phyloP scores from a whole-genome alignment of 1,140 invertebrate genomes.

The Amphibalanus amphitrite region DNA sequence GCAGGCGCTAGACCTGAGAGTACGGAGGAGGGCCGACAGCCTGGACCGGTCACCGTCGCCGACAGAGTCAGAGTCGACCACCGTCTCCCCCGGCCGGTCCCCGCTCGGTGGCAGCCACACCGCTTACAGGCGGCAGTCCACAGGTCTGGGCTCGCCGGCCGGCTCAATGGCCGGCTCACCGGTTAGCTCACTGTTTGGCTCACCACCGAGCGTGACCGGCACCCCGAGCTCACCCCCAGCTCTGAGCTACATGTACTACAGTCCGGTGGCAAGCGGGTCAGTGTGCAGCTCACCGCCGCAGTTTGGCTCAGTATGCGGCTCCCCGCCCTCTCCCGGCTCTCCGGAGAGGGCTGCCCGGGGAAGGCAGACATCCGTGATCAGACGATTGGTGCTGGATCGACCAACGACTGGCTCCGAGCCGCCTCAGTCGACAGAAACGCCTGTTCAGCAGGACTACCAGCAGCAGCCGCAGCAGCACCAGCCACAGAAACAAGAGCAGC shows the following conservation, averaged over 20 bases:
- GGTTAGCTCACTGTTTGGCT: neutral
- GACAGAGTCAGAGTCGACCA: neutral
- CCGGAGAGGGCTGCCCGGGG: neutral
- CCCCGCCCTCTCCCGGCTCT: neutral
- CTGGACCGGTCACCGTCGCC: neutral
- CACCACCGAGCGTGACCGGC: too few species aligned
- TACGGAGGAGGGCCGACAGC: neutral
- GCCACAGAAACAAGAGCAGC: too few species aligned
- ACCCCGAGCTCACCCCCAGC: neutral
- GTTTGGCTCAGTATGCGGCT: neutral
- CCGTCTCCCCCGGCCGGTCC: neutral
- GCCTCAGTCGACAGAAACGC: too few species aligned
- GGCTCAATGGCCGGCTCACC: neutral
- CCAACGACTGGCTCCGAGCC: too few species aligned
- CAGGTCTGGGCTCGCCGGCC: neutral
- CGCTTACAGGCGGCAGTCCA: neutral
- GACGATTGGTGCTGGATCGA: neutral
- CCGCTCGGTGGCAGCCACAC: neutral
- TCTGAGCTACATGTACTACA: neutral
- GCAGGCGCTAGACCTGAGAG: neutral
- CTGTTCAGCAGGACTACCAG: too few species aligned
- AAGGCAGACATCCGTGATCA: neutral
- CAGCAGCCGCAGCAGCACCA: too few species aligned
- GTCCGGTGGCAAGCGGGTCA: neutral
- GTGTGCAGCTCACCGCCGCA: neutral